A percentile compares a stretch with the other conserved stretches of the same genome.
Evolutionary conservation across 2,113 vertebrate species (phyloP).

Genomic region (Oenanthe melanoleuca): DNA sequence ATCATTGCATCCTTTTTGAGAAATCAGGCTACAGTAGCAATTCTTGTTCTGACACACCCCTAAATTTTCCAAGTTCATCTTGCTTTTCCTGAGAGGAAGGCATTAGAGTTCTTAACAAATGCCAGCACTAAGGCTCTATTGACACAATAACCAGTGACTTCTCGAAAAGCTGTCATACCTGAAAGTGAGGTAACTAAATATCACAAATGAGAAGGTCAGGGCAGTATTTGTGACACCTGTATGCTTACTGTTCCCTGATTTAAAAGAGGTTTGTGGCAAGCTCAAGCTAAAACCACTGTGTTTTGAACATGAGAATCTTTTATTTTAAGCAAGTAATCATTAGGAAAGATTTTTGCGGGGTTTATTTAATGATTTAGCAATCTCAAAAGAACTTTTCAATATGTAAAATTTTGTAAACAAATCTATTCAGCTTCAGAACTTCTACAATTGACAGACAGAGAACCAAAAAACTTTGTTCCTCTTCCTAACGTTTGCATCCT

Average conservation of each 20-base stretch:
- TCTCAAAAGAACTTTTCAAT: background rate
- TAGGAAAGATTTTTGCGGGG: background rate
- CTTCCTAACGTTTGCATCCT: background rate
- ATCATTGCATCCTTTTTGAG: background rate
- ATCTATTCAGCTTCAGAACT: background rate
- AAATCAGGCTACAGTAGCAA: background rate
- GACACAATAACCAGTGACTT: background rate
- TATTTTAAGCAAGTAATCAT: background rate
- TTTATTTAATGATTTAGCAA: background rate
- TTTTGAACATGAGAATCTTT: background rate
- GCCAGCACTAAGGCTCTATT: background rate
- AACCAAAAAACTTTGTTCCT: background rate
- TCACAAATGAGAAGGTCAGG: background rate
- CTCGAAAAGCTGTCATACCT: background rate
- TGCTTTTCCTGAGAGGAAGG: background rate
- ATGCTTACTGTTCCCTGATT: background rate
- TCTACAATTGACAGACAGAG: background rate
- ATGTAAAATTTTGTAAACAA: background rate
- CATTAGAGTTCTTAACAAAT: background rate
- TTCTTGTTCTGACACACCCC: background rate
- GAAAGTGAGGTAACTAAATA: background rate
- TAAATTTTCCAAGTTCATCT: background rate
- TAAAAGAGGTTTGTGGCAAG: background rate
- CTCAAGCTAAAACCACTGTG: background rate
- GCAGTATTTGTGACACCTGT: background rate